phyloP scores from a whole-genome alignment of 2,113 vertebrate species.

The Saccopteryx bilineata region DNA sequence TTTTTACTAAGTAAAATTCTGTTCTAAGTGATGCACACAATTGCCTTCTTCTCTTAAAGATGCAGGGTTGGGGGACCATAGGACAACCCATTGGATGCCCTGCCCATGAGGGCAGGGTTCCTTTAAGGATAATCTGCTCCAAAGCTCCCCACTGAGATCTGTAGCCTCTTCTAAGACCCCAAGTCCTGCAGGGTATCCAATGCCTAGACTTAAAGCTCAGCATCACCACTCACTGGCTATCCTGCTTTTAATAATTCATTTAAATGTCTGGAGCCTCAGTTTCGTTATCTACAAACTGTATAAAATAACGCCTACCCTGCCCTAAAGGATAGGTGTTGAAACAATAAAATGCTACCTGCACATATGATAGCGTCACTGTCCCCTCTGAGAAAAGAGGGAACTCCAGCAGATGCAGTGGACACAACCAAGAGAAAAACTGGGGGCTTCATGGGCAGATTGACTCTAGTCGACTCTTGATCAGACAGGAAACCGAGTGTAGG shows the following conservation, averaged over 20 bases:
- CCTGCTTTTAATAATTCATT: not conserved
- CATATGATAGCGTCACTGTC: not conserved
- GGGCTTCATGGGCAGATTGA: not conserved
- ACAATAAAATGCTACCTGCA: not conserved
- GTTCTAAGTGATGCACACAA: not conserved
- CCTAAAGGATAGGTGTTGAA: not conserved
- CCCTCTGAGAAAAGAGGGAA: not conserved
- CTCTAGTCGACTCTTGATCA: not conserved
- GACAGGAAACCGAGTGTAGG: not conserved
- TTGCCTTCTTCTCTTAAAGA: not conserved
- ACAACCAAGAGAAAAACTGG: not conserved
- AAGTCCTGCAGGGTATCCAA: not conserved
- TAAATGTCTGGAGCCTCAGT: not conserved
- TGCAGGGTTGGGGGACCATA: not conserved
- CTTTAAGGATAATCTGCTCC: not conserved
- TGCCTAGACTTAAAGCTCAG: not conserved
- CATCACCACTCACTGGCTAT: not conserved
- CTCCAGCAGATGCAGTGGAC: not conserved
- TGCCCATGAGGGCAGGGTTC: not conserved
- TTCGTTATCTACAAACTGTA: not conserved
- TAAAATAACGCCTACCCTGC: not conserved
- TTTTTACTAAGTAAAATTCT: constrained; percentile 25
- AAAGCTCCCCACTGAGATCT: not conserved
- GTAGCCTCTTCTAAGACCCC: not conserved
- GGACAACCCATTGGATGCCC: fast-evolving